phyloP scores from a whole-genome alignment of 2,888 invertebrate species.

The Odontothrips loti region DNA sequence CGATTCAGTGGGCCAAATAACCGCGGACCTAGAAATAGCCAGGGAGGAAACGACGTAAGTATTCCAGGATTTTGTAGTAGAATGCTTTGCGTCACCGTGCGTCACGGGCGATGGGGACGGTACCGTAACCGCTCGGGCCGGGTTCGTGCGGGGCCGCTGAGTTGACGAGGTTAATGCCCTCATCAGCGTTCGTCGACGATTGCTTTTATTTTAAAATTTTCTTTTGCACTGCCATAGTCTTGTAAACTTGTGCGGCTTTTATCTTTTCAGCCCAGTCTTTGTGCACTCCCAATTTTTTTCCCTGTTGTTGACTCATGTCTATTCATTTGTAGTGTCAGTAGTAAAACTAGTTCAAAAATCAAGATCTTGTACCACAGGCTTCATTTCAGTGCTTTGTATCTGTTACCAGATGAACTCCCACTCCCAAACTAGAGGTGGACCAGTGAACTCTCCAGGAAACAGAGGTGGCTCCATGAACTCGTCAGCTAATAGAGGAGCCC shows the following conservation, averaged over 20 bases:
- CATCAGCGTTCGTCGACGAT: background rate
- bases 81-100: too few species aligned
- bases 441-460: background rate
- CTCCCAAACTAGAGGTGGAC: background rate
- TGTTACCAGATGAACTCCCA: background rate
- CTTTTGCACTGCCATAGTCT: background rate
- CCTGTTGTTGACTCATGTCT: too few species aligned
- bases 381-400: too few species aligned
- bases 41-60: background rate
- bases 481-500: background rate
- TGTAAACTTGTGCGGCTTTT: background rate
- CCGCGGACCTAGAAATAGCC: background rate
- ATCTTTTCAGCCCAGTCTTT: background rate
- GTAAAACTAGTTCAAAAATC: too few species aligned
- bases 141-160: too few species aligned
- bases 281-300: background rate
- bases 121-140: too few species aligned
- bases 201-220: background rate
- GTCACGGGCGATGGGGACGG: too few species aligned
- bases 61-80: background rate
- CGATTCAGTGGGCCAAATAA: background rate
- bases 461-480: background rate
- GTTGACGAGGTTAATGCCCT: background rate
- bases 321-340: too few species aligned
- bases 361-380: too few species aligned